Percentiles rank a stretch among this genome's conserved stretches.
phyloP scores from a whole-genome alignment of 2,888 invertebrate species.

The Drosophila emarginata region DNA sequence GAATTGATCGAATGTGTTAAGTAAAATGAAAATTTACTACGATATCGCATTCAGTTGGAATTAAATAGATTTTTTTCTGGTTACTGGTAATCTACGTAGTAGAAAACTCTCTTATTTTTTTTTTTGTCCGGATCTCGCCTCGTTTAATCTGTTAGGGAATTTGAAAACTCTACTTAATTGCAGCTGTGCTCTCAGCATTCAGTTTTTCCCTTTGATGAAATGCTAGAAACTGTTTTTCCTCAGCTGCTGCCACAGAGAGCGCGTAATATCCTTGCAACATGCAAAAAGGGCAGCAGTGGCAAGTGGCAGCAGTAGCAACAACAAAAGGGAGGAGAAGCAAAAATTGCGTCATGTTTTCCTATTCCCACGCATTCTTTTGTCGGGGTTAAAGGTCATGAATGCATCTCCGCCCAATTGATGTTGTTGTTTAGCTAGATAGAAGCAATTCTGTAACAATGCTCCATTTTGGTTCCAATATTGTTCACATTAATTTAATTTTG shows the following conservation, averaged over 20 bases:
- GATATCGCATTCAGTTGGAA: not conserved
- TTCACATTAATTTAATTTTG: slow-evolving; percentile 63
- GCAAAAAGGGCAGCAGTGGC: slow-evolving; percentile 40
- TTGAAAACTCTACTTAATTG: slow-evolving; percentile 2
- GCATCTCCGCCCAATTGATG: slow-evolving; percentile 43
- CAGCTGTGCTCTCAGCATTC: not conserved
- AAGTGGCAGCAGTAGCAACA: not conserved
- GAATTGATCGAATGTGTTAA: not conserved
- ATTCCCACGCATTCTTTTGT: slow-evolving; percentile 51
- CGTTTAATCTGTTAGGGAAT: not conserved
- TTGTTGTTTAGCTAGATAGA: slow-evolving; percentile 18
- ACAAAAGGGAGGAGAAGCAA: slow-evolving; percentile 29
- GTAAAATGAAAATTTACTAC: not conserved
- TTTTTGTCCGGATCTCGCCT: not conserved
- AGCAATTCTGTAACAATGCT: slow-evolving; percentile 38
- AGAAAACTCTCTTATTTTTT: not conserved
- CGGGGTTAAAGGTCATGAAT: slow-evolving; percentile 42
- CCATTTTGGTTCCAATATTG: slow-evolving; percentile 30
- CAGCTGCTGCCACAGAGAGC: slow-evolving; percentile 21
- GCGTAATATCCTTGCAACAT: slow-evolving; percentile 41
- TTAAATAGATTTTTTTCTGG: not conserved
- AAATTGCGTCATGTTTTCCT: slow-evolving; percentile 50
- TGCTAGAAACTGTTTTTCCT: slow-evolving; percentile 20
- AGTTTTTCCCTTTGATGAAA: slow-evolving; percentile 21
- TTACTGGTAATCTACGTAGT: not conserved